Evolutionary conservation across 2,797 vertebrate genomes (phyloP).

Genomic region (Fringilla coelebs): DNA sequence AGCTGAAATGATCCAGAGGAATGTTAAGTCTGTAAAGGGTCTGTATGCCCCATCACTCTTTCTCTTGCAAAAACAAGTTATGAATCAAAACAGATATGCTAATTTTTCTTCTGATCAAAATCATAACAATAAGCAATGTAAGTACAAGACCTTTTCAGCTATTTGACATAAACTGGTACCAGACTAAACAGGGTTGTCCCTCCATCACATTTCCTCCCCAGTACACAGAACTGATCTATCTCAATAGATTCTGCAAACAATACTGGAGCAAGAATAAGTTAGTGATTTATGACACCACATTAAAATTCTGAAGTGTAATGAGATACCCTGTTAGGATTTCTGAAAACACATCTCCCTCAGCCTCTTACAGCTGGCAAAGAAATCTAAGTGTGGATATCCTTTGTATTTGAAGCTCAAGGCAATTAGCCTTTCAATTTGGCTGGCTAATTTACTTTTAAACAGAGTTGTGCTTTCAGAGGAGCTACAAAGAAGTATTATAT

Average conservation of each 20-base stretch:
- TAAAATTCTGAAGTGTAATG: conserved; percentile 47
- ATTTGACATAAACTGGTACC: neutral
- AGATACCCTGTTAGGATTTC: conserved; percentile 39
- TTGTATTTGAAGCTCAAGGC: conserved; percentile 38
- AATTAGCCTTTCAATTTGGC: conserved; percentile 52
- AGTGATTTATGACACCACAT: conserved; percentile 30
- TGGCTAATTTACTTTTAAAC: conserved; percentile 58
- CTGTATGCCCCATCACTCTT: neutral
- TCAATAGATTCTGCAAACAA: conserved; percentile 32
- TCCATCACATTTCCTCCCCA: neutral
- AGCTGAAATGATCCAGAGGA: neutral
- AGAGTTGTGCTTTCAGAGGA: conserved; percentile 40
- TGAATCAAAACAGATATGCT: neutral
- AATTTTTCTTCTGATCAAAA: neutral
- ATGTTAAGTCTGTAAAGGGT: neutral
- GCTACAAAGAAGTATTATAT: conserved; percentile 12
- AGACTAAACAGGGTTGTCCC: neutral
- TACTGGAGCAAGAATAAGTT: conserved; percentile 34
- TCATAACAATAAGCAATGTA: neutral
- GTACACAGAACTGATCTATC: neutral
- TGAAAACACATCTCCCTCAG: conserved; percentile 49
- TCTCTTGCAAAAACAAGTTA: neutral
- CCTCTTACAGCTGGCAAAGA: conserved; percentile 27
- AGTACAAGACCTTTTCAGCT: neutral
- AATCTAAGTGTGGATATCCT: conserved; percentile 21